These are phyloP conservation scores for Drosophila diplacantha DNA, from an alignment of 2,888 invertebrate genomes.

Conservation along the genomic window DNA sequence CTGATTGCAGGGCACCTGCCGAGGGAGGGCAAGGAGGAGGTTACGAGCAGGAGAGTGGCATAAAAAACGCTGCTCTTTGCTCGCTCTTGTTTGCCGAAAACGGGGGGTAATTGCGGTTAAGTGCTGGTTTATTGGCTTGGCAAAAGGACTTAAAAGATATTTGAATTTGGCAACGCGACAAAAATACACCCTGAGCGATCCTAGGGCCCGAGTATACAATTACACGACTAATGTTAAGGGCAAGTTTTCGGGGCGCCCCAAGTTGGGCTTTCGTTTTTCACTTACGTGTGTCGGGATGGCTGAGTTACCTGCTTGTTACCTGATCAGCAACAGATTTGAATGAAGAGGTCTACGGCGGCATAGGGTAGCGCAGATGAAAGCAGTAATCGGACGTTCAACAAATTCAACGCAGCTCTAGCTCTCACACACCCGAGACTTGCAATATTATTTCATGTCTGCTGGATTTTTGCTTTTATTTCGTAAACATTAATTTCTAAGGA, in stretches of 20 bases:
- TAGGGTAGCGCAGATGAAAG: background rate
- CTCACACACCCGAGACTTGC: background rate
- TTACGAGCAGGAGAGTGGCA: constrained; percentile 19
- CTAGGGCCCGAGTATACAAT: constrained; percentile 19
- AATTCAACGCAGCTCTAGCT: background rate
- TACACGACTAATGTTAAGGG: constrained; percentile 55
- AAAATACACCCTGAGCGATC: constrained; percentile 18
- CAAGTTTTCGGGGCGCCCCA: constrained; percentile 35
- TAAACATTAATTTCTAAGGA: constrained; percentile 56
- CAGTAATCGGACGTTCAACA: background rate
- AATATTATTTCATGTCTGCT: background rate
- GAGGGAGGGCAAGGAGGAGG: constrained; percentile 34
- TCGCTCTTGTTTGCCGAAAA: constrained; percentile 61
- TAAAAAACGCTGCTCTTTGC: constrained; percentile 55
- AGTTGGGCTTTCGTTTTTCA: constrained; percentile 22
- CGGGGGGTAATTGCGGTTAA: constrained; percentile 73
- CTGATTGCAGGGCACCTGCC: constrained; percentile 74
- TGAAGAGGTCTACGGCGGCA: background rate
- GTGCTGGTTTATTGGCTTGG: constrained; percentile 73
- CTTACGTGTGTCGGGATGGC: constrained; percentile 34
- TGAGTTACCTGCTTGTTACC: constrained; percentile 47
- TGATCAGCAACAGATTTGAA: constrained; percentile 12
- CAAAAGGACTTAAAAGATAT: constrained; percentile 66
- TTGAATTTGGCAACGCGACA: constrained; percentile 46
- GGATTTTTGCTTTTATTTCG: constrained; percentile 6